Percentiles rank a stretch among this genome's conserved stretches.
These are phyloP conservation scores for Tridacna gigas DNA, from an alignment of 2,888 invertebrate species.

Conservation along the genomic window DNA sequence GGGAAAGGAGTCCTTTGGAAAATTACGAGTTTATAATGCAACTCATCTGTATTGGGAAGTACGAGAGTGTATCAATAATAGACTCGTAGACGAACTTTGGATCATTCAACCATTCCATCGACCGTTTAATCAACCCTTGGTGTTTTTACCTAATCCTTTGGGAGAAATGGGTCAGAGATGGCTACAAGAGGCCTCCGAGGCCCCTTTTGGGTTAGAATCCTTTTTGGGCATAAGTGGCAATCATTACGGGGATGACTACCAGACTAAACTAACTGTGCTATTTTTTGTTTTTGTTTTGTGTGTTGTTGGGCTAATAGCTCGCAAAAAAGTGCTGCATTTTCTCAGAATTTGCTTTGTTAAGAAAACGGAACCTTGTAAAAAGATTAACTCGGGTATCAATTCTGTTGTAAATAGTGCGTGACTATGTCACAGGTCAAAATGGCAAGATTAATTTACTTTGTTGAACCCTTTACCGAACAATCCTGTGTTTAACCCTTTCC, in stretches of 20 bases:
- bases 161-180: constrained; percentile 66
- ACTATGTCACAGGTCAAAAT: constrained; percentile 11
- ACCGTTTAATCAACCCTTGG: constrained; percentile 66
- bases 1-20: constrained; percentile 73
- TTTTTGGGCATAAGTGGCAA: constrained; percentile 60
- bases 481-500: neutral
- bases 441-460: neutral
- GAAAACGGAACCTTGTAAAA: constrained; percentile 65
- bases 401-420: constrained; percentile 16
- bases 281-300: constrained; percentile 66
- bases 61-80: constrained; percentile 71
- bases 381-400: constrained; percentile 35
- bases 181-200: constrained; percentile 50
- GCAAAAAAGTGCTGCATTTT: constrained; percentile 67
- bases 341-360: constrained; percentile 69
- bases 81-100: constrained; percentile 72
- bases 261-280: constrained; percentile 67
- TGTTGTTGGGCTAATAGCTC: constrained; percentile 63
- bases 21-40: constrained; percentile 71
- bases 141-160: constrained; percentile 66
- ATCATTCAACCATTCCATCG: constrained; percentile 74
- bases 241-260: constrained; percentile 69
- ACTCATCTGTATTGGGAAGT: constrained; percentile 78
- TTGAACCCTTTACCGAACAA: neutral
- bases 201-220: constrained; percentile 56